Evolutionary conservation across 2,797 vertebrate genomes (phyloP), one percentile per base, ranked within the genome.

Genomic region (Novumbra hubbsi): DNA sequence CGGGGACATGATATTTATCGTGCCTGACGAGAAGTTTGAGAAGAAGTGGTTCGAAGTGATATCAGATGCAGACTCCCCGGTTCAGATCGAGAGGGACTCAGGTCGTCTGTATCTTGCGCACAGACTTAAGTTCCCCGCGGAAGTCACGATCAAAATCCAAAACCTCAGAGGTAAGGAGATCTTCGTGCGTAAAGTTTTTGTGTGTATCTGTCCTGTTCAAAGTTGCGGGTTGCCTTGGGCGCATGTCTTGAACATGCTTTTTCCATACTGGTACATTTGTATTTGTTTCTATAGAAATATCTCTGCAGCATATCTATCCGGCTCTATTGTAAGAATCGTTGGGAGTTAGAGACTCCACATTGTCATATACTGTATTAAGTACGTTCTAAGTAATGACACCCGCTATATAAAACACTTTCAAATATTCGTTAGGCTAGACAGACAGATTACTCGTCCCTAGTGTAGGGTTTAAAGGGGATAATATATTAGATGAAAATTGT

Each of bases 1-100:
- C 62, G 95, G 96, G 4, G 95, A 95, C 76, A 76, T 94, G 76
- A 87, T 96, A 21, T 96, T 95, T 89, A 96, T 94, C 6, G 88
- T 97, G 3, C 95, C 95, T 21, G 93, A 92, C 77, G 86, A 87
- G 73, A 90, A 82, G 75, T 95, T 93, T 71, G 84, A 85, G 71
- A 91, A 90, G 72, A 90, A 88, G 2, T 91, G 94, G 92, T 95
- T 96, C 83, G 94, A 96, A 85, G 75, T 95, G 86, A 82, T 89
- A 0, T 85, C 93, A 0, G 90, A 91, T 52, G 79, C 81, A 0
- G 68, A 85, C 9, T 79, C 92, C 0, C 90, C 93, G 49, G 91
- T 96, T 2, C 91, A 85, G 28, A 81, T 96, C 19, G 95, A 96
- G 78, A 83, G 93, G 65, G 92, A 94, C 73, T 93, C 94, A 1